phyloP scores from a whole-genome alignment of 2,888 invertebrate genomes.

The Masnerella sp. region DNA sequence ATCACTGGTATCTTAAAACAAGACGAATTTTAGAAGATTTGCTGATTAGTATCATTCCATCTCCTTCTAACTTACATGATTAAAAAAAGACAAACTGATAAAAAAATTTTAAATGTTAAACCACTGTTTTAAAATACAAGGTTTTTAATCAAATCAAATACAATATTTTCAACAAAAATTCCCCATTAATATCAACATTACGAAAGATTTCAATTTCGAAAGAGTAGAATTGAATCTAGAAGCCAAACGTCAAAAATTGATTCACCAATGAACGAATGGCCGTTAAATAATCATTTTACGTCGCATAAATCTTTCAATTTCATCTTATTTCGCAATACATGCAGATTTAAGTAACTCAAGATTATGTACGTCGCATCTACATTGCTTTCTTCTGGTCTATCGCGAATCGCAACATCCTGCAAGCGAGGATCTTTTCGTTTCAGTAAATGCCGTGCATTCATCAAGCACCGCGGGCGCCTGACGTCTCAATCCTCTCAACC shows the following conservation, averaged over 20 bases:
- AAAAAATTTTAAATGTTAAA: no score
- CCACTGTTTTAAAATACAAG: no score
- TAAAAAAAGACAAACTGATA: no score
- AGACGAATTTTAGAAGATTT: no score
- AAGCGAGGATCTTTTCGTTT: conserved; percentile 72
- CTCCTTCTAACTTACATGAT: no score
- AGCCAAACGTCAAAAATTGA: conserved; percentile 34
- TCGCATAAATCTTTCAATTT: conserved; percentile 39
- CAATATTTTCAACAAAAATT: no score
- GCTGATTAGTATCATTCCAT: no score
- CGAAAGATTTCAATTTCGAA: no score
- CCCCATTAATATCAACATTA: no score
- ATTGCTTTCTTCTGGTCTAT: conserved; percentile 57
- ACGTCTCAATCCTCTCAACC: conserved; percentile 76
- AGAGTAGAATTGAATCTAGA: no score
- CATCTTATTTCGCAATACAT: conserved; percentile 39
- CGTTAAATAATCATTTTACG: conserved; percentile 24
- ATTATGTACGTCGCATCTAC: conserved; percentile 43
- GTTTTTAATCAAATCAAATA: no score
- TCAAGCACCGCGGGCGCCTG: conserved; percentile 76
- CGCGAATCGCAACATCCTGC: conserved; percentile 66
- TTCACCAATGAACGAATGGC: conserved; percentile 19
- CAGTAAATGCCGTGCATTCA: conserved; percentile 74
- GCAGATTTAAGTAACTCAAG: conserved; percentile 49
- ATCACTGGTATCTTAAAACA: no score